Conservation (phyloP, 2,113 vertebrate genomes). For the Aegotheles bennettii region DNA sequence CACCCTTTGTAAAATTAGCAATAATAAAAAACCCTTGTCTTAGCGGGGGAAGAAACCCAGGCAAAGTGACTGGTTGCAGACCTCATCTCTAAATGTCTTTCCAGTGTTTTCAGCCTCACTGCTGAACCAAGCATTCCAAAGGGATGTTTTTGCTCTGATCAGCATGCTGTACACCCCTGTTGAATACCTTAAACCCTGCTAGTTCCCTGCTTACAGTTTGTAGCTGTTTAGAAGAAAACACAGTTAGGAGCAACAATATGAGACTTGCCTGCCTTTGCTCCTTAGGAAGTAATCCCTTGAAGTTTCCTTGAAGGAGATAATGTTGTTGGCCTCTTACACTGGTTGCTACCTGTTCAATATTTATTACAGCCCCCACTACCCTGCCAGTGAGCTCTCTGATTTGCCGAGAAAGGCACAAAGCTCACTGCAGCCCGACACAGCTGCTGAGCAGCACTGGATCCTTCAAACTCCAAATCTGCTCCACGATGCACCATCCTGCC, state of each 20-base stretch:
- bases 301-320: background rate
- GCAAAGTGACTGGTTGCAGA: background rate
- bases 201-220: background rate
- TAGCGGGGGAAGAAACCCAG: background rate
- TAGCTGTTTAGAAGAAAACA: background rate
- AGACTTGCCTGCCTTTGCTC: background rate
- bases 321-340: background rate
- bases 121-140: background rate
- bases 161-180: rapidly evolving
- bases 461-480: background rate
- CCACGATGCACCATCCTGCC: background rate
- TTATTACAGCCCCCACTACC: background rate
- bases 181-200: background rate
- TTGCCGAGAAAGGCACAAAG: background rate
- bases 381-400: background rate
- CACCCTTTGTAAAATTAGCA: background rate
- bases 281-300: background rate
- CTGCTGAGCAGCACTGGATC: background rate
- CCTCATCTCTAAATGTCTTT: background rate
- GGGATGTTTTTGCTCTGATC: background rate
- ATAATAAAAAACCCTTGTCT: background rate
- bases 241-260: background rate
- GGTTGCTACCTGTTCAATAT: background rate
- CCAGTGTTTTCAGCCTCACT: background rate
- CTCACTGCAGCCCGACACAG: background rate